A percentile compares a stretch with the other conserved stretches of the same genome.
phyloP scores from a whole-genome alignment of 2,797 vertebrate species.

The Schizothorax lantsangensis region DNA sequence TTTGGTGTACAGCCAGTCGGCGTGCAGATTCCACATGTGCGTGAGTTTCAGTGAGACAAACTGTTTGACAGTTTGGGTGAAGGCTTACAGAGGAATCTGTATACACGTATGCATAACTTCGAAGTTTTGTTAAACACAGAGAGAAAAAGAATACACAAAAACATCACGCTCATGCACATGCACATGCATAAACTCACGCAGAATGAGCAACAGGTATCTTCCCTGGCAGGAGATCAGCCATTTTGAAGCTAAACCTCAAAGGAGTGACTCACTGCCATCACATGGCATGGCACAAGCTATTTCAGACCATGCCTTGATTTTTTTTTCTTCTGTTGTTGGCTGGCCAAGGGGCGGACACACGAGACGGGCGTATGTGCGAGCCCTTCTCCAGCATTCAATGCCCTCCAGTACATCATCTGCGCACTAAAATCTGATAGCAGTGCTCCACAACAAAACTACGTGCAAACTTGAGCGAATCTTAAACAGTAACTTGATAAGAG shows the following conservation, averaged over 20 bases:
- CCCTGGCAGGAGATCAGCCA: constrained; percentile 38
- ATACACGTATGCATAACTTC: constrained; percentile 32
- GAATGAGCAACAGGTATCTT: constrained; percentile 38
- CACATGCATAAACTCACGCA: constrained; percentile 2
- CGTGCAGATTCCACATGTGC: constrained; percentile 22
- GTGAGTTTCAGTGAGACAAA: constrained; percentile 20
- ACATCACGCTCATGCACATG: constrained; percentile 27
- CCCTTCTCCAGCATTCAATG: constrained; percentile 36
- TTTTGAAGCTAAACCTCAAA: constrained; percentile 52
- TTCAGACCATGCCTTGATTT: constrained; percentile 45
- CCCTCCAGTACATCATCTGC: constrained; percentile 5
- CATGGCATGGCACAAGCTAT: constrained; percentile 46
- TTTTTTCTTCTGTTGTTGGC: constrained; percentile 18
- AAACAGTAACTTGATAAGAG: not conserved
- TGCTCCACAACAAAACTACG: not conserved
- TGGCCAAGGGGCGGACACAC: constrained; percentile 34
- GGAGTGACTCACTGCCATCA: constrained; percentile 51
- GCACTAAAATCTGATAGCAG: constrained; percentile 45
- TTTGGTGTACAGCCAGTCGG: constrained; percentile 19
- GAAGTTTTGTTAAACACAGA: constrained; percentile 39
- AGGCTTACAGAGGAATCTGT: constrained; percentile 35
- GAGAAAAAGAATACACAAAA: constrained; percentile 31
- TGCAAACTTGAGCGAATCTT: not conserved
- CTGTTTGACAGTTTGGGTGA: constrained; percentile 31
- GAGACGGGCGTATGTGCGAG: constrained; percentile 14